Percentiles rank a stretch among this genome's conserved stretches.
These are phyloP conservation scores for Apostichopus parvimensis DNA, from an alignment of 35 echinoderm and acorn worm species.

Conservation along the genomic window DNA sequence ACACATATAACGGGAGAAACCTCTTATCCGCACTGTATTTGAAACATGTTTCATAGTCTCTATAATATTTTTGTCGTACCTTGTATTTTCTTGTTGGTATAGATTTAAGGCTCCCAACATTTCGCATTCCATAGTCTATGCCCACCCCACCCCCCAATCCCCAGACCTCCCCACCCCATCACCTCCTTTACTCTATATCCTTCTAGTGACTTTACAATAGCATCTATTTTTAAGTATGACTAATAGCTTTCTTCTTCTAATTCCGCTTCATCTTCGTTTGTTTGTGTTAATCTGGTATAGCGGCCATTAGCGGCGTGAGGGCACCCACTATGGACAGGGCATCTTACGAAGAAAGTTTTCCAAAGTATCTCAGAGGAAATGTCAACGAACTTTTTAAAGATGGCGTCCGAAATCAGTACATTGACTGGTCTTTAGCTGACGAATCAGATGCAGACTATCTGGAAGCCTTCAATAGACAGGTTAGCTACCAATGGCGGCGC, in stretches of 20 bases:
- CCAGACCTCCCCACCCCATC: too few species aligned
- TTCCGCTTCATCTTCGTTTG: neutral
- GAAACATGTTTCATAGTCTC: too few species aligned
- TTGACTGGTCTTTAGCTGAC: constrained; percentile 16
- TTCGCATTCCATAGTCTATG: too few species aligned
- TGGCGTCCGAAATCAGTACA: constrained; percentile 29
- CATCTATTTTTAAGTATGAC: too few species aligned
- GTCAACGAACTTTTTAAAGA: constrained; percentile 15
- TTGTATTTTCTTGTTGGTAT: too few species aligned
- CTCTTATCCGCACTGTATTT: too few species aligned
- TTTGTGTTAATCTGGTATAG: neutral
- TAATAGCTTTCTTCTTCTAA: neutral
- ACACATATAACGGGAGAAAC: too few species aligned
- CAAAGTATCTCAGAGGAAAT: constrained; percentile 7
- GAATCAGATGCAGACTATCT: neutral
- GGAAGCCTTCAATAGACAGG: constrained; percentile 25
- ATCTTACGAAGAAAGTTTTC: constrained; percentile 14
- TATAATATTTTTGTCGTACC: too few species aligned
- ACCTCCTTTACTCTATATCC: too few species aligned
- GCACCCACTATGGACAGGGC: neutral
- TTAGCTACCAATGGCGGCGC: neutral
- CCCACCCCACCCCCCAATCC: too few species aligned
- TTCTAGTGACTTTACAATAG: too few species aligned
- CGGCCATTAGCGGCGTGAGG: neutral
- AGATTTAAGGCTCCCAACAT: too few species aligned